Evolutionary conservation across 2,113 vertebrate genomes (phyloP).

Genomic region (Laticauda laticaudata): DNA sequence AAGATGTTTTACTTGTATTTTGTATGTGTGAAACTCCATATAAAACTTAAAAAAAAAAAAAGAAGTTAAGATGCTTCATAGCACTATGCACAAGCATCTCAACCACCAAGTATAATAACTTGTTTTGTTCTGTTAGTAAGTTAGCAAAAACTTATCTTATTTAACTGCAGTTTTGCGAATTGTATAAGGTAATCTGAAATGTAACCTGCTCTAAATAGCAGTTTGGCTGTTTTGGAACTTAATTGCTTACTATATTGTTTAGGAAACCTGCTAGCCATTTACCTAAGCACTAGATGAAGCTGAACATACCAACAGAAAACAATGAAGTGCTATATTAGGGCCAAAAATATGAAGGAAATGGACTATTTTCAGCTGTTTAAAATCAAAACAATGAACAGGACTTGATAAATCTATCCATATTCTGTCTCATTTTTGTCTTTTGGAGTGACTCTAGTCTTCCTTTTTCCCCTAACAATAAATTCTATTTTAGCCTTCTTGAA

Average conservation of each 20-base stretch:
- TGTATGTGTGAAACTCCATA: no score
- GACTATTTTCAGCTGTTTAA: neutral
- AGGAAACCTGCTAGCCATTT: constrained; percentile 1
- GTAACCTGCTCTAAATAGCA: neutral
- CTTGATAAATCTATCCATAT: neutral
- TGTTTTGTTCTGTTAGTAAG: neutral
- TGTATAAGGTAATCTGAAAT: neutral
- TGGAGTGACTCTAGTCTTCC: neutral
- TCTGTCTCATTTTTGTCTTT: neutral
- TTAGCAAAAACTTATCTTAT: neutral
- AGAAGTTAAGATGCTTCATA: neutral
- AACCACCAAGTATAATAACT: neutral
- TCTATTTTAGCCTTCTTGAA: neutral
- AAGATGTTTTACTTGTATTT: no score
- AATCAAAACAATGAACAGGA: neutral
- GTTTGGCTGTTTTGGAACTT: constrained; percentile 3
- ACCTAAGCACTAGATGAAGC: neutral
- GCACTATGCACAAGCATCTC: neutral
- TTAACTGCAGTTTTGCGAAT: constrained; percentile 5
- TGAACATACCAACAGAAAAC: neutral
- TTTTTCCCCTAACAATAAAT: neutral
- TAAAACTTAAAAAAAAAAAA: neutral
- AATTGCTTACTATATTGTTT: constrained; percentile 1
- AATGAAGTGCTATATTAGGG: neutral
- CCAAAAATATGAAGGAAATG: neutral